These are phyloP conservation scores for Nomada lathburiana DNA, from an alignment of 2,888 invertebrate species.

Conservation along the genomic window DNA sequence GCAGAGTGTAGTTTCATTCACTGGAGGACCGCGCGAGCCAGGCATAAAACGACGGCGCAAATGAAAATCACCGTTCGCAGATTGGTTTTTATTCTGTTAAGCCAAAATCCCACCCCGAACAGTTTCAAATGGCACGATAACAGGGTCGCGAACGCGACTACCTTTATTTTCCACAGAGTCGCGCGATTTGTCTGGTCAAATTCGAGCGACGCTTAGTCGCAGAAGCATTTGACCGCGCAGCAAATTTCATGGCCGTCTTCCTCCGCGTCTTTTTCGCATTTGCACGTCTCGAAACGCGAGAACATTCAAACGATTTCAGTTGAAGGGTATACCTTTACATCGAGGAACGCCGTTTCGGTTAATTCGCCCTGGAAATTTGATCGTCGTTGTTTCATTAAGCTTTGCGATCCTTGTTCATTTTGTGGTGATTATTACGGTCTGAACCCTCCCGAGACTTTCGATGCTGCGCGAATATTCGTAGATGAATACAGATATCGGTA, in stretches of 20 bases:
- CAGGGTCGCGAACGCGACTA: background rate
- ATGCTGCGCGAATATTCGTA: too few relatives aligned
- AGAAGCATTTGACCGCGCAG: background rate
- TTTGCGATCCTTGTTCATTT: background rate
- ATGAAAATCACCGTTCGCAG: constrained; percentile 20
- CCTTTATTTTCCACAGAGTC: background rate
- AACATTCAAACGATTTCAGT: background rate
- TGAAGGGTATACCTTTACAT: background rate
- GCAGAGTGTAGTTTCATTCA: background rate
- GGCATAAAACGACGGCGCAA: background rate
- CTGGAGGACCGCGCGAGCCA: background rate
- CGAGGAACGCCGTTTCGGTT: background rate
- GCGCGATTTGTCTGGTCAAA: constrained; percentile 11
- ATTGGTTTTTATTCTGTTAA: constrained; percentile 27
- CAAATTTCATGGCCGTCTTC: background rate
- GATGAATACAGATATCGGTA: too few relatives aligned
- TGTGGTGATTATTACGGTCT: background rate
- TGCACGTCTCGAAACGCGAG: background rate
- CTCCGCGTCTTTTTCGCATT: background rate
- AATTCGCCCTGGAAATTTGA: background rate
- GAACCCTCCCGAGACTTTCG: too few relatives aligned
- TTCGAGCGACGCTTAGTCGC: background rate
- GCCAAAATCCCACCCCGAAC: constrained; percentile 9
- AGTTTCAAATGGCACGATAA: constrained; percentile 18
- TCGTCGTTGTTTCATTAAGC: background rate